Percentiles rank a stretch among this genome's conserved stretches.
These are phyloP conservation scores for Sitta europaea DNA, from an alignment of 2,113 vertebrate species.

Conservation along the genomic window DNA sequence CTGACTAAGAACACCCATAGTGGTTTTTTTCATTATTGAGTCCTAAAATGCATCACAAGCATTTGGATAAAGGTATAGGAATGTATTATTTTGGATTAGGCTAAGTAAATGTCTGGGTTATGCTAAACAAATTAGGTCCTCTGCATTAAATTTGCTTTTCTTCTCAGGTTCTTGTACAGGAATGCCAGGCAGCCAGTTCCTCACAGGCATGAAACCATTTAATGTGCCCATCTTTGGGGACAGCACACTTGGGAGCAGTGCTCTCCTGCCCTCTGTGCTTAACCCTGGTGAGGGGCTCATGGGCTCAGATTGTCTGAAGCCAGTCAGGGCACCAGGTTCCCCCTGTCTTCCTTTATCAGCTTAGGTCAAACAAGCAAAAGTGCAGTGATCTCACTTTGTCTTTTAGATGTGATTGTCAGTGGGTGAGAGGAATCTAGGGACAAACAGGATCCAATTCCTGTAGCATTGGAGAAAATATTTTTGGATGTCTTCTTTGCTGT, in stretches of 20 bases:
- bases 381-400: neutral
- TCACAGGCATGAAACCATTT: neutral
- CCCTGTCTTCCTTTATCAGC: neutral
- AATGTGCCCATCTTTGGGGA: neutral
- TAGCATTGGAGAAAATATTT: neutral
- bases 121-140: neutral
- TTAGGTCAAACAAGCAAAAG: neutral
- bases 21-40: neutral
- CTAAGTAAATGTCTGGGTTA: neutral
- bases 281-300: neutral
- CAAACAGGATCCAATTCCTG: neutral
- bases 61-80: neutral
- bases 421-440: neutral
- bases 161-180: neutral
- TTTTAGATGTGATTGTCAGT: neutral
- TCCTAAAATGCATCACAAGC: neutral
- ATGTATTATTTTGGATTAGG: neutral
- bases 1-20: neutral
- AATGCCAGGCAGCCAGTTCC: neutral
- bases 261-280: neutral
- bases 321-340: neutral
- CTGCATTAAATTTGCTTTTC: neutral
- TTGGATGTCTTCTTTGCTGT: neutral
- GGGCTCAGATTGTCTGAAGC: neutral
- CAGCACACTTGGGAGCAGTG: neutral